phyloP scores from a whole-genome alignment of 2,113 vertebrate genomes.

The Brienomyrus longianalis region DNA sequence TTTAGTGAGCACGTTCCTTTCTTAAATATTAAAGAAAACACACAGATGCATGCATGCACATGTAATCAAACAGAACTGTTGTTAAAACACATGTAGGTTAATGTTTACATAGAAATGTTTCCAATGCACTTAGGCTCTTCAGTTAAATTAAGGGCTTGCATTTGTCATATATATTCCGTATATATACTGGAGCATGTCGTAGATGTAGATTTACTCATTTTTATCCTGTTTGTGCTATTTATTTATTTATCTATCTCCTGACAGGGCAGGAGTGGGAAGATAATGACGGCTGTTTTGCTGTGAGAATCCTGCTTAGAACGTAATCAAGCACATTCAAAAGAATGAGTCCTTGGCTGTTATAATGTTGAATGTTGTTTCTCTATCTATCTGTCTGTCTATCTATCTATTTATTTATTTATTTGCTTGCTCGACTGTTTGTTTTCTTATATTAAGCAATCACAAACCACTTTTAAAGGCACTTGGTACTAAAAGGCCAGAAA shows the following conservation, averaged over 20 bases:
- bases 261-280: constrained; percentile 37
- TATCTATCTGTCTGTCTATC: constrained; percentile 6
- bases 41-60: constrained; percentile 28
- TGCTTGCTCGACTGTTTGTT: constrained; percentile 17
- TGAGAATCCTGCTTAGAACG: constrained; percentile 37
- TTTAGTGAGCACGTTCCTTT: constrained; percentile 68
- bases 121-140: constrained; percentile 11
- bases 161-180: background rate
- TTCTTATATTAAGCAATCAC: background rate
- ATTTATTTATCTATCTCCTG: constrained; percentile 44
- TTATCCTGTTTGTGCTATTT: constrained; percentile 38
- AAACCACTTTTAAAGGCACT: background rate
- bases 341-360: constrained; percentile 42
- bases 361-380: constrained; percentile 30
- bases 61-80: constrained; percentile 48
- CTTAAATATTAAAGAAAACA: constrained; percentile 67
- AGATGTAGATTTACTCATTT: background rate
- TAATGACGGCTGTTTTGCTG: constrained; percentile 51
- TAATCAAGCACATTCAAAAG: constrained; percentile 47
- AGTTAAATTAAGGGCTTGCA: background rate
- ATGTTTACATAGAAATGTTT: constrained; percentile 9
- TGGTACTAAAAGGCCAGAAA: constrained; percentile 42
- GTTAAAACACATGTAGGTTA: constrained; percentile 13
- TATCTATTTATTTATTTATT: background rate
- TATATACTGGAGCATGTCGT: background rate